Evolutionary conservation across 1,140 invertebrate genomes (phyloP).

Genomic region (Brachionus sp.): DNA sequence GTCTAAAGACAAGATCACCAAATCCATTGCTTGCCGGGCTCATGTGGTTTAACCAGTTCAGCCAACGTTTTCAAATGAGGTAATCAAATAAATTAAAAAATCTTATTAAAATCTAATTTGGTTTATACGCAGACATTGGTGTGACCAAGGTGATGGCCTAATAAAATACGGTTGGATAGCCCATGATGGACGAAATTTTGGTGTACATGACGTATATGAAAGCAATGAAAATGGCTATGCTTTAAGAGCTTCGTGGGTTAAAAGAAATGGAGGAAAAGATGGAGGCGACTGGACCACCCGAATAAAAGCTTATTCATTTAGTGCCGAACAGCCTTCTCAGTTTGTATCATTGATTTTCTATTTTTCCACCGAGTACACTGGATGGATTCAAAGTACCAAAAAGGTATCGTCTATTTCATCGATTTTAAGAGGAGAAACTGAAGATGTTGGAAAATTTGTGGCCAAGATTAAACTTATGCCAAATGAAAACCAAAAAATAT

Average conservation of each 20-base stretch:
- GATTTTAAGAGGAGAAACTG: constrained; percentile 72
- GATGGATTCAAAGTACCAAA: not conserved
- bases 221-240: constrained; percentile 62
- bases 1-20: constrained; percentile 81
- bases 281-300: constrained; percentile 89
- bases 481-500: constrained; percentile 60
- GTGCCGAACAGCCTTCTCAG: not conserved
- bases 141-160: constrained; percentile 80
- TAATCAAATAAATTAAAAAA: constrained; percentile 14
- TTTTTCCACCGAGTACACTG: constrained; percentile 53
- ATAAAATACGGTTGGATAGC: constrained; percentile 77
- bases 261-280: constrained; percentile 70
- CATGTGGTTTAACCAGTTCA: constrained; percentile 83
- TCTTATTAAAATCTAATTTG: constrained; percentile 49
- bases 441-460: constrained; percentile 73
- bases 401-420: constrained; percentile 49
- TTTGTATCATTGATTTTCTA: constrained; percentile 62
- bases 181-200: constrained; percentile 87
- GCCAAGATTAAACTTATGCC: constrained; percentile 59
- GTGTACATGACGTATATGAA: constrained; percentile 82
- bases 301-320: constrained; percentile 67
- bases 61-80: constrained; percentile 22
- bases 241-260: constrained; percentile 78
- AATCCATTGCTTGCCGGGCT: constrained; percentile 67
- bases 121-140: constrained; percentile 75